These are phyloP conservation scores for Silurus meridionalis DNA, from an alignment of 2,113 vertebrate species.

Conservation along the genomic window DNA sequence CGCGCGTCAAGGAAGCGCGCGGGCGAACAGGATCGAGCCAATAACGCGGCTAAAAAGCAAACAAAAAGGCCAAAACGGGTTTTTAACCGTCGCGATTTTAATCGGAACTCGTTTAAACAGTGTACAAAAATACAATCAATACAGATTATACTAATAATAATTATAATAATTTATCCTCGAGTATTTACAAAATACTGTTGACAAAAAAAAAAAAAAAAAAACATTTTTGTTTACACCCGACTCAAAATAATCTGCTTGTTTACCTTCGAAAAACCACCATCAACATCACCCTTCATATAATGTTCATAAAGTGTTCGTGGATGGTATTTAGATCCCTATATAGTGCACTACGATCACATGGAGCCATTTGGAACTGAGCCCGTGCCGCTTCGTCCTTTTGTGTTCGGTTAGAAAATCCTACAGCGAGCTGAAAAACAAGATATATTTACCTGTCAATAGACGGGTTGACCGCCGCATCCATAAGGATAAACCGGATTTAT, in stretches of 20 bases:
- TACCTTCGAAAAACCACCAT: background rate
- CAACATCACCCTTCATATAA: background rate
- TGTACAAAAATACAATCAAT: no score
- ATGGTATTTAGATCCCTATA: background rate
- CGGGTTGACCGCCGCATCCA: conserved; percentile 72
- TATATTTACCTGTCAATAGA: conserved; percentile 69
- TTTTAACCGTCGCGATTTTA: no score
- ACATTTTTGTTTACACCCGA: background rate
- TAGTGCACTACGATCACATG: conserved; percentile 14
- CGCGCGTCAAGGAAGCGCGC: background rate
- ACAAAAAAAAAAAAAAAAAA: no score
- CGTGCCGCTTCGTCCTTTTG: conserved; percentile 24
- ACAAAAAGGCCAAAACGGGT: background rate
- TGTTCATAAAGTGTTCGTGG: background rate
- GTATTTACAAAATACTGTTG: background rate
- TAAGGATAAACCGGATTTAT: conserved; percentile 62
- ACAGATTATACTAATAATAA: no score
- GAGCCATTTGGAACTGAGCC: conserved; percentile 21
- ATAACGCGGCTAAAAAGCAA: conserved; percentile 13
- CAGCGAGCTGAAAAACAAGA: background rate
- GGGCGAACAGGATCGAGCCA: background rate
- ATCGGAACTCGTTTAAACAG: background rate
- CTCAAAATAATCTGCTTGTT: background rate
- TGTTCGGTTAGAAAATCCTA: background rate
- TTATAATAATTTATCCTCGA: background rate